Base-by-base conservation (phyloP, 2,888 invertebrate species). In the Lepas anatifera region DNA sequence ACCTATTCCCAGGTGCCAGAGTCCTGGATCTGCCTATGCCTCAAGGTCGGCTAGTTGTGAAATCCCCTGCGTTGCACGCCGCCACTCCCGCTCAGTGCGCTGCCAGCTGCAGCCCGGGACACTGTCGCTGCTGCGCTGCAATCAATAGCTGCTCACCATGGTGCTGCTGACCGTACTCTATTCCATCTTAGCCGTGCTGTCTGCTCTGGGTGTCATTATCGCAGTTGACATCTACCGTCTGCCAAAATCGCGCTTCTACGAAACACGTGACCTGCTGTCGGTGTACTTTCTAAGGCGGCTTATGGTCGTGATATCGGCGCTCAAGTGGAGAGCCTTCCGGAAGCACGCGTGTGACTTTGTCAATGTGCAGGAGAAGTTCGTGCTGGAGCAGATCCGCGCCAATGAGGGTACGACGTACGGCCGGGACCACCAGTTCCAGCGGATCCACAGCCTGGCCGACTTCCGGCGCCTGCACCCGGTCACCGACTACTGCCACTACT, bases 391-490 rank as follows among this genome's bases (percentile, higher is more conserved):
- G 52, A 52, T 52, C 32, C 52, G 52, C 18, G 52, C 13, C 52
- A 52, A 52, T n/a, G 52, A 52, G 52, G 18, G 8, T 32, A 32
- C 52, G 16, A 16, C 29, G 52, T 52, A 52, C 52, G 52, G 52
- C 6, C 8, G 18, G 52, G 52, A 52, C 52, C 52, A 52, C 52
- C 52, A 52, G 52, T 52, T 52, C 52, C 29, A 32, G 4, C 52
- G 52, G 32, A 52, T 52, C 32, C 52, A 52, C 52, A 52, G 52
- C 18, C 52, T 52, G 52, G 52, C 52, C 18, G 52, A 52, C 52
- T 52, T 52, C 32, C 52, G 52, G 13, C 52, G 52, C 7, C 52
- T 52, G 29, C 52, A 52, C 18, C 52, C 52, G 29, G 52, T 52
- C 29, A 52, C 52, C 52, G 16, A 29, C 4, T 52, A 52, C 52